Evolutionary conservation across 2,797 vertebrate species (phyloP).

Genomic region (Xiphorhynchus erythropygius): DNA sequence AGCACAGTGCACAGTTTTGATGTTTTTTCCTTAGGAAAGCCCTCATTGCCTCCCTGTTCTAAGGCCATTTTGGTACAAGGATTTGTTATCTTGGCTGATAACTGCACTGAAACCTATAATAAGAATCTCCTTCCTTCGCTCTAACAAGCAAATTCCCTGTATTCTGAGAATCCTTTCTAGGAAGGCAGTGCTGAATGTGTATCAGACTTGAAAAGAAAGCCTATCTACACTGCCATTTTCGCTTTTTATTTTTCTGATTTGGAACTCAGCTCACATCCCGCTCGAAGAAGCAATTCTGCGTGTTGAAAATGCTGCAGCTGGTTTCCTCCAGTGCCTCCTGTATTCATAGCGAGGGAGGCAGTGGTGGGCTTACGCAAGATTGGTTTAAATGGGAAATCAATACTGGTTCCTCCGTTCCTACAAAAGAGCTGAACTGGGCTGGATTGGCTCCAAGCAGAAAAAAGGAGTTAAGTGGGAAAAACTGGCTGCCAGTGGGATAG

Average conservation of each 20-base stretch:
- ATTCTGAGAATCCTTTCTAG: conserved; percentile 64
- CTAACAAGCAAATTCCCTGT: conserved; percentile 70
- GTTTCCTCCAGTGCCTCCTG: conserved; percentile 10
- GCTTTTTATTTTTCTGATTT: conserved; percentile 64
- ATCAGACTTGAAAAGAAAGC: conserved; percentile 66
- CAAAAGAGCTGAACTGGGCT: conserved; percentile 66
- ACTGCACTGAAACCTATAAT: conserved; percentile 49
- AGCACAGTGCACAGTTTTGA: neutral
- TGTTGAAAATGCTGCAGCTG: conserved; percentile 62
- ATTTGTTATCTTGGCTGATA: conserved; percentile 63
- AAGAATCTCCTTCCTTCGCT: conserved; percentile 62
- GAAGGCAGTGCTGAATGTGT: conserved; percentile 56
- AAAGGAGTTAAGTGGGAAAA: conserved; percentile 56
- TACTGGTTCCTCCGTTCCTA: conserved; percentile 58
- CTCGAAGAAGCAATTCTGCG: conserved; percentile 50
- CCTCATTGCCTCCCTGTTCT: conserved; percentile 37
- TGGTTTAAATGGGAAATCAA: conserved; percentile 69
- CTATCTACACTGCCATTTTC: conserved; percentile 56
- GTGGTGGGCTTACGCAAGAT: conserved; percentile 30
- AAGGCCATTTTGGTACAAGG: conserved; percentile 29
- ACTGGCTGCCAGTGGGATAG: conserved; percentile 32
- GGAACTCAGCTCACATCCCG: conserved; percentile 61
- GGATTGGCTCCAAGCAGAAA: conserved; percentile 52
- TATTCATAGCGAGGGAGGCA: conserved; percentile 50
- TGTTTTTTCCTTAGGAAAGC: neutral